phyloP scores from a whole-genome alignment of 2,797 vertebrate genomes.

The Poecilia velifera region DNA sequence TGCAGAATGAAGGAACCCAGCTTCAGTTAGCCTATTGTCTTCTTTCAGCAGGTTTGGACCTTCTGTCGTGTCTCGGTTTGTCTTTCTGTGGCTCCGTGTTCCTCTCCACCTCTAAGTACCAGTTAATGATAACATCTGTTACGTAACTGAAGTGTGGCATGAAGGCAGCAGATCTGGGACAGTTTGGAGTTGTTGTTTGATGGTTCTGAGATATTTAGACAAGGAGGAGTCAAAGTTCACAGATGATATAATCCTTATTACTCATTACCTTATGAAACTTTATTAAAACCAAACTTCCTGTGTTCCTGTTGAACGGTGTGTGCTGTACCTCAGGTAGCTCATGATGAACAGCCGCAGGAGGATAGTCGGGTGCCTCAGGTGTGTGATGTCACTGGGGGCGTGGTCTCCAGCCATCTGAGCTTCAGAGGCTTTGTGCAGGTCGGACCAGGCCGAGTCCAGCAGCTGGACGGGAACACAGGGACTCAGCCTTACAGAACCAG shows the following conservation, averaged over 20 bases:
- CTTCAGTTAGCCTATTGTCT: too few species aligned
- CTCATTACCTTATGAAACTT: not conserved
- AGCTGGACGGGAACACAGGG: constrained; percentile 42
- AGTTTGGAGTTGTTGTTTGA: not conserved
- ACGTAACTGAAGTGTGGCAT: not conserved
- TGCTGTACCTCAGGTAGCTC: constrained; percentile 75
- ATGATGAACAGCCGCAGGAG: constrained; percentile 75
- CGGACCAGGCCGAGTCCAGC: constrained; percentile 44
- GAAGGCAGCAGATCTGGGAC: not conserved
- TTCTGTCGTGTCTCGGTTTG: not conserved
- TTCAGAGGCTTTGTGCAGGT: constrained; percentile 42
- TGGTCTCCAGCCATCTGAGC: constrained; percentile 17
- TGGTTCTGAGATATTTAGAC: not conserved
- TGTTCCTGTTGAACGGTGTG: not conserved
- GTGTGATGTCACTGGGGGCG: constrained; percentile 41
- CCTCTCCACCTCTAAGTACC: not conserved
- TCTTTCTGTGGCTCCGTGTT: not conserved
- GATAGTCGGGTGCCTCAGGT: constrained; percentile 70
- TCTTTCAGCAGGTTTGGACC: not conserved
- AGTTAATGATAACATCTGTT: not conserved
- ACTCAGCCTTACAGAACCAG: not conserved
- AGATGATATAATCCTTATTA: not conserved
- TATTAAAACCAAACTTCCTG: not conserved
- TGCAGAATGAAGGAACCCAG: not conserved
- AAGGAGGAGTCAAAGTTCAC: not conserved